A percentile compares a stretch with the other conserved stretches of the same genome.
Conservation (phyloP, 2,113 vertebrate genomes). For the Apistogramma diplotaenia region DNA sequence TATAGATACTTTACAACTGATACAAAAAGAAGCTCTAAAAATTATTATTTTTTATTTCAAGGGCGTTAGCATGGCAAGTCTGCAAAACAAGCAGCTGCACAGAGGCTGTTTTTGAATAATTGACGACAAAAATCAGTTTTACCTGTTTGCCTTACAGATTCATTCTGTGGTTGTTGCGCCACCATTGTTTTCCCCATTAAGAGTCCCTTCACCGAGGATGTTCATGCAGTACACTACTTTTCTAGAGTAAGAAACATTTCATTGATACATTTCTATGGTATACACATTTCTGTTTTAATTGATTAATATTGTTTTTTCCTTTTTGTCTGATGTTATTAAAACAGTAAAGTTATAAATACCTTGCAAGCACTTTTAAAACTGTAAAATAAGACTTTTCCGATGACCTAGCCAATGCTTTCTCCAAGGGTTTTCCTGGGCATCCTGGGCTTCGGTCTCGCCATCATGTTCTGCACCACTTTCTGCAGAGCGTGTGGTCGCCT, state of each 20-base stretch:
- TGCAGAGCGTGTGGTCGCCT: constrained; percentile 46
- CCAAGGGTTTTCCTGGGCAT: constrained; percentile 62
- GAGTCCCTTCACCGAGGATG: constrained; percentile 10
- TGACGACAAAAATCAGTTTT: neutral
- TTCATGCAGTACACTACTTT: neutral
- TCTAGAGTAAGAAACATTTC: constrained; percentile 53
- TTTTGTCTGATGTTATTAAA: neutral
- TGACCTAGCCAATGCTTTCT: neutral
- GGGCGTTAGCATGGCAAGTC: too few species aligned
- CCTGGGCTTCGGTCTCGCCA: constrained; percentile 56
- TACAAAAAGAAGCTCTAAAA: neutral
- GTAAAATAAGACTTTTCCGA: neutral
- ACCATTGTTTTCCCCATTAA: neutral
- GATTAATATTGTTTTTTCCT: too few species aligned
- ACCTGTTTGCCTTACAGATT: constrained; percentile 10
- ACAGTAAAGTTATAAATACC: neutral
- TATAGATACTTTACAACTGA: neutral
- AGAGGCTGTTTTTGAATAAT: neutral
- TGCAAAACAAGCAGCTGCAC: neutral
- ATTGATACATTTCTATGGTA: neutral
- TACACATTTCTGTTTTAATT: neutral
- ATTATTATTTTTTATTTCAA: neutral
- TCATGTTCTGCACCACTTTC: constrained; percentile 64
- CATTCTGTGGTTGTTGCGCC: neutral
- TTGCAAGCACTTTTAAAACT: neutral